These are phyloP conservation scores for Microchirus variegatus DNA, from an alignment of 2,797 vertebrate genomes.

Conservation along the genomic window DNA sequence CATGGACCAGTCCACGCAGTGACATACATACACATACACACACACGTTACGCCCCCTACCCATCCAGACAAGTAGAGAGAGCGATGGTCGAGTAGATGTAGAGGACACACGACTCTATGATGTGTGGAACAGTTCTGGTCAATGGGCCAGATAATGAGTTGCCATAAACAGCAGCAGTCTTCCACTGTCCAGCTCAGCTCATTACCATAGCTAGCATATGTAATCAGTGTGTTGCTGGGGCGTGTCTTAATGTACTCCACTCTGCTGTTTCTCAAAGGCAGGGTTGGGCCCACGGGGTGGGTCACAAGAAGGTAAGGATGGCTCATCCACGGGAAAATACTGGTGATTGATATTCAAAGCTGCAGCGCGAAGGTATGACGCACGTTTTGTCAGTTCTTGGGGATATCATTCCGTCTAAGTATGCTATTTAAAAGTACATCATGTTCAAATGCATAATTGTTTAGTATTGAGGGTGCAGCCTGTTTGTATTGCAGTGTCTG, in stretches of 20 bases:
- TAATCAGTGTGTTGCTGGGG: slow-evolving; percentile 81
- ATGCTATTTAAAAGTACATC: neutral
- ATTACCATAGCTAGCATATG: slow-evolving; percentile 80
- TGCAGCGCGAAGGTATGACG: slow-evolving; percentile 12
- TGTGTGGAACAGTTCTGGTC: slow-evolving; percentile 82
- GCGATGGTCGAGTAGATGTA: slow-evolving; percentile 73
- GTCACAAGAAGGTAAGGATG: slow-evolving; percentile 70
- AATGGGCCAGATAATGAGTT: slow-evolving; percentile 84
- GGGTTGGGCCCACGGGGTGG: slow-evolving; percentile 66
- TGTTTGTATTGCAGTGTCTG: no score
- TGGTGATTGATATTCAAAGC: slow-evolving; percentile 55
- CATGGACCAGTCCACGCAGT: slow-evolving; percentile 10
- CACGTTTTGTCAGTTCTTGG: slow-evolving; percentile 7
- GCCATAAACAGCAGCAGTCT: slow-evolving; percentile 82
- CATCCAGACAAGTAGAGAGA: slow-evolving; percentile 58
- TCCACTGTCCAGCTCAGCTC: slow-evolving; percentile 80
- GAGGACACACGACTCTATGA: slow-evolving; percentile 79
- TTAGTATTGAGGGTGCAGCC: no score
- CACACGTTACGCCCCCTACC: slow-evolving; percentile 21
- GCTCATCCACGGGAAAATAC: slow-evolving; percentile 55
- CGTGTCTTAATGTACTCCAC: slow-evolving; percentile 81
- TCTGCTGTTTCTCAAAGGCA: slow-evolving; percentile 73
- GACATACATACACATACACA: slow-evolving; percentile 32
- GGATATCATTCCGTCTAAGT: slow-evolving; percentile 14
- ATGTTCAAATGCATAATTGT: no score